Conservation (phyloP, 1,140 invertebrate genomes). For the Rhopalosiphum maidis region DNA sequence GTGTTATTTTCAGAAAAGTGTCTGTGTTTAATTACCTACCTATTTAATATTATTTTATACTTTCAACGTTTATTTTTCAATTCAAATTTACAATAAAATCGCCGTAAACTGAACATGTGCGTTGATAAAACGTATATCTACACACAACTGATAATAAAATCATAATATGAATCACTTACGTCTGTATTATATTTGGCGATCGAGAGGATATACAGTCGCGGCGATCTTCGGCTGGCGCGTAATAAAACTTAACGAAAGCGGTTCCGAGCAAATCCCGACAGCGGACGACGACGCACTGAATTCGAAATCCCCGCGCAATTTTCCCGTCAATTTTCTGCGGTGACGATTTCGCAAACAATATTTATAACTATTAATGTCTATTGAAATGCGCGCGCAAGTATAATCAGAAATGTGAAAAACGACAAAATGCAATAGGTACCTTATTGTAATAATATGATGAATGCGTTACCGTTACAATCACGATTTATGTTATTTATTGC, state of each 20-base stretch:
- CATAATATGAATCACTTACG: slow-evolving; percentile 14
- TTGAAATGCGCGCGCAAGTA: background rate
- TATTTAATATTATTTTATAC: background rate
- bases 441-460: background rate
- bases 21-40: background rate
- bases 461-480: too few species aligned
- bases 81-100: background rate
- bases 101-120: background rate
- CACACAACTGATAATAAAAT: background rate
- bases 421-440: background rate
- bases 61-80: background rate
- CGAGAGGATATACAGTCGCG: background rate
- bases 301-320: background rate
- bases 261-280: background rate
- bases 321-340: background rate
- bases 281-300: background rate
- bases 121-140: background rate
- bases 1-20: background rate
- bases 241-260: background rate
- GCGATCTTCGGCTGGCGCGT: background rate
- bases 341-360: background rate
- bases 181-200: background rate
- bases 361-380: background rate
- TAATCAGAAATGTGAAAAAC: background rate
- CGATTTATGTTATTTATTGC: background rate